Conservation (phyloP, 2,113 vertebrate genomes). For the Marmota flaviventris region DNA sequence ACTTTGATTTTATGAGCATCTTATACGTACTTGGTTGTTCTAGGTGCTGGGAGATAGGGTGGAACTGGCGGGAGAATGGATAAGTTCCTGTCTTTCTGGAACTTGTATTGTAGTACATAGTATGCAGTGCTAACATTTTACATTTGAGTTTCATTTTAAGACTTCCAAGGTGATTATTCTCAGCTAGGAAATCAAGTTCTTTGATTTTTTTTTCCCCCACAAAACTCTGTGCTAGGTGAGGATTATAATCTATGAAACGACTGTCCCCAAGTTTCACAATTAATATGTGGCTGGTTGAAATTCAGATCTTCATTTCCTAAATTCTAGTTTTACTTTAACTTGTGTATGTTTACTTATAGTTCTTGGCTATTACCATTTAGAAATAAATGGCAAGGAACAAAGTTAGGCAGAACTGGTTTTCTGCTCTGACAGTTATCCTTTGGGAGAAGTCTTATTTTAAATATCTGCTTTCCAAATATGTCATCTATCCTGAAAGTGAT, state of each 20-base stretch:
- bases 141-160: constrained; percentile 50
- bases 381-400: constrained; percentile 45
- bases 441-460: constrained; percentile 49
- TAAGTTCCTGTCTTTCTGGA: background rate
- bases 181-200: background rate
- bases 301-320: constrained; percentile 13
- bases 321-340: constrained; percentile 47
- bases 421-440: background rate
- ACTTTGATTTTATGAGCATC: background rate
- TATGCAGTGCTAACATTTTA: constrained; percentile 35
- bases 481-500: constrained; percentile 2
- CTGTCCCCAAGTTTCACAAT: background rate
- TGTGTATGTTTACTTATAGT: background rate
- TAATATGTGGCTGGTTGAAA: background rate
- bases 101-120: background rate
- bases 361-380: constrained; percentile 43
- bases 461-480: constrained; percentile 10
- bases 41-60: background rate
- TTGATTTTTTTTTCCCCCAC: background rate
- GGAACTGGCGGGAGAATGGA: background rate
- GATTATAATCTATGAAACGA: background rate
- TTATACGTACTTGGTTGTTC: constrained; percentile 24
- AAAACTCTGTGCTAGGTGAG: background rate
- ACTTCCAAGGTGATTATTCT: background rate
- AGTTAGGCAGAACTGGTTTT: constrained; percentile 22